Evolutionary conservation across 2,797 vertebrate species (phyloP), one percentile per base, ranked within the genome.

Genomic region (Hyperoplus lanceolatus): DNA sequence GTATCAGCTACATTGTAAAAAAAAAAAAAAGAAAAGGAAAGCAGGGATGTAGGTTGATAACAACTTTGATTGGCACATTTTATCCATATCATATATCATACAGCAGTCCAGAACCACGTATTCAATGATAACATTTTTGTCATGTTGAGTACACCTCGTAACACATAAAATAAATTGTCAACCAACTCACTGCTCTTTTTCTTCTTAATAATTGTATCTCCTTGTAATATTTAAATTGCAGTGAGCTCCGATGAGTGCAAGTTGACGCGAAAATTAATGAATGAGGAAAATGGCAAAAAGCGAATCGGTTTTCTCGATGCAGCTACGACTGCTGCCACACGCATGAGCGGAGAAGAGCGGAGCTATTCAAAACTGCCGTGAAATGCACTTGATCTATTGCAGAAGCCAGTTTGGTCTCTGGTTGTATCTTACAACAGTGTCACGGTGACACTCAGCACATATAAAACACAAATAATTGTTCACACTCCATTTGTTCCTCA

Each of bases 1-100:
- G 87, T 58, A 88, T 88, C 79, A 80, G 90, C 91, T 92, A 91
- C 89, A 82, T 80, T 36, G 62, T 87, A 65, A 83, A 86, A 85
- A 48, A 14, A 16, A n/a, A 54, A 64, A 53, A 48, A 14, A 16
- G 15, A 42, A 71, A 62, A 13, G 48, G 9, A 86, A 90, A 90
- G 85, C 88, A 70, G 82, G 80, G 73, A 82, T 84, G 79, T 73
- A 77, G 81, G 69, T 85, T 45, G 77, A 77, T 80, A 87, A 82
- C 85, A 76, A 77, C 82, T 90, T 82, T 66, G 82, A 89, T 88
- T 90, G 90, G 89, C 84, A 93, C 90, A 83, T 91, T 80, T 81
- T 80, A 90, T 77, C 70, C 82, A 90, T 87, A 65, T 87, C 77
- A 84, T 67, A 80, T 76, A 88, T 86, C 71, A 72, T 84, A 92